Evolutionary conservation across 2,113 vertebrate species (phyloP), one percentile per base, ranked within the genome.

Genomic region (Gallinago jamesoni): DNA sequence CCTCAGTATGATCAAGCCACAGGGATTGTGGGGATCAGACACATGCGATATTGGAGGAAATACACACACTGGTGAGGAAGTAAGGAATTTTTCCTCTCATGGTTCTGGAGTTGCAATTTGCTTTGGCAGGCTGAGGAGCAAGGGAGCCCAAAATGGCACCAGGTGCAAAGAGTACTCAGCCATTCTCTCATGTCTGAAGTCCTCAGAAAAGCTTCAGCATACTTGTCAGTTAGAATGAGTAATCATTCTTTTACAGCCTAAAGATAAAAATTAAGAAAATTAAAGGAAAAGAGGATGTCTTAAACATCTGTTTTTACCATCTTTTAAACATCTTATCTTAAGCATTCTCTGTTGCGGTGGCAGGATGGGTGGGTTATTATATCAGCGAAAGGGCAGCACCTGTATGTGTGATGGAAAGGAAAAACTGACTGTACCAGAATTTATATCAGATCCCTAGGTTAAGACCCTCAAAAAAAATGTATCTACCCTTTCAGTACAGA

Each of bases 231-330:
- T 50, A 85, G 57, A 83, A 91, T 83, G 77, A 91, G 27, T 57
- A 95, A 94, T 79, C 67, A 37, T 78, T 31, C 53, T 87, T 94
- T 94, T 82, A 41, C 15, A 89, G 53, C 22, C 37, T 92, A 24
- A 86, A 89, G 62, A 79, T 59, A 79, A 91, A 94, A 95, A 87
- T 67, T 72, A 91, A 78, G 60, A 89, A 35, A 0, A 0, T 9
- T 30, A 85, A 87, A 75, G 19, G 45, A 86, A 76, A 90, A 93
- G n/a, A 91, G 14, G 24, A 37, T 88, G 27, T 60, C 73, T 90
- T 78, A 82, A 82, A 68, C 19, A 5, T 3, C 48, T 48, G 48
- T 23, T 48, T 48, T 48, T 48, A 48, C 23, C 48, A 48, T 23
- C 48, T 48, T 21, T 48, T 48, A 48, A 48, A 48, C 22, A 48